Percentiles rank a stretch among this genome's conserved stretches.
These are phyloP conservation scores for Prinia subflava DNA, from an alignment of 2,113 vertebrate species.

Conservation along the genomic window DNA sequence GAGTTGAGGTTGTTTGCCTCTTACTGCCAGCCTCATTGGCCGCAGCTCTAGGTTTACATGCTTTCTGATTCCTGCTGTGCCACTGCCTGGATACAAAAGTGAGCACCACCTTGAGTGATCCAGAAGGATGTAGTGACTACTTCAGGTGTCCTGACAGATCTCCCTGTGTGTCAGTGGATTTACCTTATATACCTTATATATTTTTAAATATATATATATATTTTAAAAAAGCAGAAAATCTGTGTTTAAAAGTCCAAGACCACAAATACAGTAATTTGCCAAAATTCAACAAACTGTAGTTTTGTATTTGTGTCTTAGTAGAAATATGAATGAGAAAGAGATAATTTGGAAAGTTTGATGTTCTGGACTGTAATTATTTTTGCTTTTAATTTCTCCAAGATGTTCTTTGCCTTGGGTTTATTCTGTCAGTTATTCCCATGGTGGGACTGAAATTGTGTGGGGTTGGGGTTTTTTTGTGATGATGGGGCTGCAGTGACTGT, in stretches of 20 bases:
- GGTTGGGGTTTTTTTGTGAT: neutral
- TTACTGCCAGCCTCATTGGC: neutral
- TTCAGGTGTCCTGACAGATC: neutral
- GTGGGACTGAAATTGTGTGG: neutral
- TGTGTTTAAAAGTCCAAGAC: neutral
- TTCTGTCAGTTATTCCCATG: neutral
- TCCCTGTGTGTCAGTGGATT: neutral
- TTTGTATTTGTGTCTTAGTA: neutral
- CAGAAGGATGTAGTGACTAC: neutral
- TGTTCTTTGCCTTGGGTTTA: neutral
- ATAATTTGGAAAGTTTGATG: neutral
- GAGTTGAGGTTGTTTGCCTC: neutral
- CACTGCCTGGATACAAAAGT: neutral
- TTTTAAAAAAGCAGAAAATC: neutral
- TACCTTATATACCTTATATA: too few relatives aligned
- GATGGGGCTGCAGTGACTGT: accelerated
- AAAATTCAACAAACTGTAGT: neutral
- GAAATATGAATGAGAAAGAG: neutral
- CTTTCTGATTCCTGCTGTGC: neutral
- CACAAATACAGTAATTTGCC: neutral
- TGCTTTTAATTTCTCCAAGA: neutral
- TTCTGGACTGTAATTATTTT: neutral
- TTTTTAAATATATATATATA: too few relatives aligned
- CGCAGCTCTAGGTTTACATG: neutral
- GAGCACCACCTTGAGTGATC: neutral